phyloP scores from a whole-genome alignment of 2,113 vertebrate species.

The Isurus oxyrinchus region DNA sequence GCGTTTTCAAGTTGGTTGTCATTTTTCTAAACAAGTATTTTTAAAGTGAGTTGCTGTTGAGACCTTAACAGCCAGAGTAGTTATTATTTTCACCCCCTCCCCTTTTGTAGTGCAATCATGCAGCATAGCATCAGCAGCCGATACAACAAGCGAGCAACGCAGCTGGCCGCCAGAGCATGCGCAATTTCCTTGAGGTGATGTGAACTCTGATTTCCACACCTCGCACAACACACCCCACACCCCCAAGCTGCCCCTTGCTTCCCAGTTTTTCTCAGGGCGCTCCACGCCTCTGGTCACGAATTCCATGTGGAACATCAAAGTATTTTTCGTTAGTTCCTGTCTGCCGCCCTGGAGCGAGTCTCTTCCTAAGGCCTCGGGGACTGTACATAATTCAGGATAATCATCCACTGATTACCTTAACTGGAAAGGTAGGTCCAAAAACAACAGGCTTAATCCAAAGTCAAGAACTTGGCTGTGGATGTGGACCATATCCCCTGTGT shows the following conservation, averaged over 20 bases:
- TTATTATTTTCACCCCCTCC: not conserved
- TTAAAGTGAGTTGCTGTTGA: not conserved
- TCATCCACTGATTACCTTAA: not conserved
- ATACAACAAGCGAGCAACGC: not conserved
- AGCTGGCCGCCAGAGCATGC: not conserved
- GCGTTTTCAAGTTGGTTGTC: not conserved
- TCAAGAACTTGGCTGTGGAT: not conserved
- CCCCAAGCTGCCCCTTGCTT: not conserved
- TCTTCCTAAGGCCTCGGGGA: not conserved
- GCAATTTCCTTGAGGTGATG: not conserved
- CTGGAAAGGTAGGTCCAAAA: not conserved
- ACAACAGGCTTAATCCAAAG: not conserved
- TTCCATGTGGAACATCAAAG: not conserved
- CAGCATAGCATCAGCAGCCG: not conserved
- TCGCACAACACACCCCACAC: not conserved
- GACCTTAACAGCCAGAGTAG: not conserved
- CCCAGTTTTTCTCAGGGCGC: not conserved
- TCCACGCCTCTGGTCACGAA: not conserved
- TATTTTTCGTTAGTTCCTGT: not conserved
- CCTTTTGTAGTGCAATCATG: not conserved
- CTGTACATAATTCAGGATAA: not conserved
- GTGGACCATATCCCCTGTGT: not conserved
- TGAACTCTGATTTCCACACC: not conserved
- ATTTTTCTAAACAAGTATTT: not conserved
- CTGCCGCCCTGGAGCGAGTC: not conserved